Conservation (phyloP, 2,797 vertebrate species). For the Brotogeris chrysoptera region DNA sequence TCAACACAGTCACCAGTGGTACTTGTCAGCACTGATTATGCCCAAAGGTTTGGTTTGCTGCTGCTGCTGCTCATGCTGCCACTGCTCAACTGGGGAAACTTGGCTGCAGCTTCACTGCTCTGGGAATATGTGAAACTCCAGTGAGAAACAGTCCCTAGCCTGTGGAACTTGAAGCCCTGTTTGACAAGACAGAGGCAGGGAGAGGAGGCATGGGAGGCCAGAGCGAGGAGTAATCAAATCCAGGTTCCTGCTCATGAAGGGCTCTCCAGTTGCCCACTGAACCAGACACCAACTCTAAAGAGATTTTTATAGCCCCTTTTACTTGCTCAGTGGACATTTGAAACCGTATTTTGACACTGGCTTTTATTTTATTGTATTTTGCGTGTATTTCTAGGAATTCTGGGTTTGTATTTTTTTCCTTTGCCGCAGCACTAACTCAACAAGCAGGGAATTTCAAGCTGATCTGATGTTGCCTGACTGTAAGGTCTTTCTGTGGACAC, state of each 20-base stretch:
- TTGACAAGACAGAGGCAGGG: not conserved
- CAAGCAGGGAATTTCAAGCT: not conserved
- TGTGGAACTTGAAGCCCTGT: not conserved
- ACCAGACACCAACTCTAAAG: not conserved
- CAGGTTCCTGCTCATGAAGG: not conserved
- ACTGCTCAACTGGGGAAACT: not conserved
- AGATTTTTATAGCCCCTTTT: not conserved
- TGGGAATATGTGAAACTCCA: not conserved
- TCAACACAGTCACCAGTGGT: not conserved
- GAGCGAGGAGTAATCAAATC: not conserved
- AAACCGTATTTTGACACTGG: not conserved
- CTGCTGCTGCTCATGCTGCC: not conserved
- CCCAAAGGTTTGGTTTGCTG: not conserved
- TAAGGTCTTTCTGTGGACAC: not conserved
- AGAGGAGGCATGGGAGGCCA: rapidly evolving
- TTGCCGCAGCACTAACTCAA: not conserved
- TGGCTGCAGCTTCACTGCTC: not conserved
- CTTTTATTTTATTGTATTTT: not conserved
- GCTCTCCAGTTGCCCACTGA: not conserved
- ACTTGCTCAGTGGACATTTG: not conserved
- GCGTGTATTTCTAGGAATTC: not conserved
- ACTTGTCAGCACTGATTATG: not conserved
- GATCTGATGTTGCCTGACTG: not conserved
- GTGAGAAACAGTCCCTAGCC: not conserved
- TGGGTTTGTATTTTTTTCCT: rapidly evolving